Evolutionary conservation across 2,113 vertebrate genomes (phyloP).

Genomic region (Pithys albifrons): DNA sequence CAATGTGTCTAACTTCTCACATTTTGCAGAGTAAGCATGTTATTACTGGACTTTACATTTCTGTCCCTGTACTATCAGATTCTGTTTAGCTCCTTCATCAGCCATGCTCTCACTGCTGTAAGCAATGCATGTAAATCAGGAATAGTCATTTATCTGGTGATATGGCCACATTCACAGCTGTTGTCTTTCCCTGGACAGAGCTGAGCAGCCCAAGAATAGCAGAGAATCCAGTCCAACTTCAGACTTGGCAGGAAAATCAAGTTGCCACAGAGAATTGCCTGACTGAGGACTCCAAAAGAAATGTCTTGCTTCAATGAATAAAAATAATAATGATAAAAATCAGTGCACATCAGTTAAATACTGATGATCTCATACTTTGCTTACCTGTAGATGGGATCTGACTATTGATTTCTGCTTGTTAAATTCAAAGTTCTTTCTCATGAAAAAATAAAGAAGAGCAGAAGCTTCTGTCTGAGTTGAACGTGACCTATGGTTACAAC

Average conservation of each 20-base stretch:
- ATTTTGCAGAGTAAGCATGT: background rate
- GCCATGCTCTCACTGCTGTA: background rate
- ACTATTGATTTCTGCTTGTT: conserved; percentile 97
- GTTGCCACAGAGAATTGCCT: background rate
- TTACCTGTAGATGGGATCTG: conserved; percentile 95
- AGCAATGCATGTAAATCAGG: background rate
- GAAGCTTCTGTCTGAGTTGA: conserved; percentile 93
- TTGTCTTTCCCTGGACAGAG: background rate
- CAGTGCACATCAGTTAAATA: background rate
- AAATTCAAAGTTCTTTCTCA: conserved; percentile 98
- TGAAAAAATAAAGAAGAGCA: conserved; percentile 95
- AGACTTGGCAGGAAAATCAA: background rate
- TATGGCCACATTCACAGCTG: background rate
- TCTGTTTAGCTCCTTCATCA: background rate
- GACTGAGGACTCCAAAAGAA: background rate
- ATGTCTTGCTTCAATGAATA: background rate
- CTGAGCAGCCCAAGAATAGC: background rate
- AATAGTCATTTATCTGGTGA: background rate
- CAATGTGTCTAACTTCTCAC: background rate
- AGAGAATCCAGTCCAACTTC: background rate
- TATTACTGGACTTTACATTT: background rate
- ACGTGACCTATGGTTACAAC: conserved; percentile 95
- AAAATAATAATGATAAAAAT: background rate
- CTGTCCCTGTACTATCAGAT: background rate
- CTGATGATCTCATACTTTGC: background rate